phyloP scores from a whole-genome alignment of 1,140 invertebrate genomes.

The Drosophila murphyi region DNA sequence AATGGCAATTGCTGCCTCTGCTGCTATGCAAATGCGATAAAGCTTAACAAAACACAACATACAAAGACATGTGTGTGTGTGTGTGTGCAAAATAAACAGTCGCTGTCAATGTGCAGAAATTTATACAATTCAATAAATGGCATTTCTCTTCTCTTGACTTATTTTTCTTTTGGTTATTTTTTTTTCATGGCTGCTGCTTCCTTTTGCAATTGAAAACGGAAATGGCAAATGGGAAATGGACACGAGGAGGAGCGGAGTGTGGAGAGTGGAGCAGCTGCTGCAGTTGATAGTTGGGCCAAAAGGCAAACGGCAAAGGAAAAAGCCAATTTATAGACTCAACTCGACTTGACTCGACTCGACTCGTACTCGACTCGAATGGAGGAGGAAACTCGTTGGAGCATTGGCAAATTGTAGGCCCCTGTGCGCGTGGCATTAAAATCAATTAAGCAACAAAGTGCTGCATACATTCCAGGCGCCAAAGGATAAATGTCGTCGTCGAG shows the following conservation, averaged over 20 bases:
- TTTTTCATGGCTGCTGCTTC: conserved; percentile 36
- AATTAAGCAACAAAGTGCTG: conserved; percentile 81
- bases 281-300: conserved; percentile 16
- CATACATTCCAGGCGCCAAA: conserved; percentile 64
- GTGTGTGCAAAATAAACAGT: conserved; percentile 76
- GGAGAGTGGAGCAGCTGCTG: conserved; percentile 3
- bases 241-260: neutral
- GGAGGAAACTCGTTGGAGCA: conserved; percentile 9
- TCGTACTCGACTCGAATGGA: too few relatives aligned
- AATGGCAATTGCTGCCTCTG: conserved; percentile 27
- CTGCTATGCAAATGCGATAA: conserved; percentile 79
- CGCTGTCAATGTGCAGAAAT: conserved; percentile 80
- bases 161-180: conserved; percentile 22
- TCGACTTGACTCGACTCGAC: conserved; percentile 38
- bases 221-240: conserved; percentile 73
- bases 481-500: conserved; percentile 74
- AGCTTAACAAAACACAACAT: conserved; percentile 69
- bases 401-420: conserved; percentile 58
- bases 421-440: conserved; percentile 74
- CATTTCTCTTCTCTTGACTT: conserved; percentile 55
- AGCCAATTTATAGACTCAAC: conserved; percentile 79
- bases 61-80: conserved; percentile 33
- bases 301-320: conserved; percentile 61
- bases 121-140: conserved; percentile 84
- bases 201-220: conserved; percentile 79